These are phyloP conservation scores for Periophthalmodon schlosseri DNA, from an alignment of 2,113 vertebrate species.

Conservation along the genomic window DNA sequence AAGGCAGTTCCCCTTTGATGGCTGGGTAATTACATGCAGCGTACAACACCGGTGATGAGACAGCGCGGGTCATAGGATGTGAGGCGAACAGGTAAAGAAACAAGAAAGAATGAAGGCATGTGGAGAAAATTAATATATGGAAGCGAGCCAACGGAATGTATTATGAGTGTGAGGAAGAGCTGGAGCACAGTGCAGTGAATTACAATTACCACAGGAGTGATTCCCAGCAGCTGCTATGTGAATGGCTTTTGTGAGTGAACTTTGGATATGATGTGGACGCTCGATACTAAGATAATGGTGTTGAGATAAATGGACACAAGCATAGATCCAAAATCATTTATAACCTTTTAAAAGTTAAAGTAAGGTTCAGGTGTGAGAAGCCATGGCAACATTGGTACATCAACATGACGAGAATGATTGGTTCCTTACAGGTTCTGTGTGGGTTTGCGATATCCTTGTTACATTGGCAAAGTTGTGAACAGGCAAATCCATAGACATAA, in stretches of 20 bases:
- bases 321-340: not conserved
- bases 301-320: not conserved
- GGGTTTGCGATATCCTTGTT: too few relatives aligned
- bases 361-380: too few relatives aligned
- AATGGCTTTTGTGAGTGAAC: conserved; percentile 3
- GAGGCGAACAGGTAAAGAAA: conserved; percentile 37
- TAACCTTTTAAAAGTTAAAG: not conserved
- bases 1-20: conserved; percentile 62
- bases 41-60: conserved; percentile 31
- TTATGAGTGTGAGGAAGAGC: conserved; percentile 6
- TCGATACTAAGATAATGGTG: not conserved
- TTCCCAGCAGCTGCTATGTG: not conserved
- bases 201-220: conserved; percentile 1
- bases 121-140: conserved; percentile 21
- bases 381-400: too few relatives aligned
- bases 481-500: too few relatives aligned
- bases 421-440: too few relatives aligned
- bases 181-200: conserved; percentile 6
- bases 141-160: conserved; percentile 12
- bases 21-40: conserved; percentile 61
- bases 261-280: not conserved
- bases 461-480: too few relatives aligned
- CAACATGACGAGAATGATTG: too few relatives aligned
- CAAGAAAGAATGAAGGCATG: conserved; percentile 29
- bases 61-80: conserved; percentile 40